A percentile compares a stretch with the other conserved stretches of the same genome.
Conservation (phyloP, 92 coral and sea anemone genomes). For the Paragorgia papillata region DNA sequence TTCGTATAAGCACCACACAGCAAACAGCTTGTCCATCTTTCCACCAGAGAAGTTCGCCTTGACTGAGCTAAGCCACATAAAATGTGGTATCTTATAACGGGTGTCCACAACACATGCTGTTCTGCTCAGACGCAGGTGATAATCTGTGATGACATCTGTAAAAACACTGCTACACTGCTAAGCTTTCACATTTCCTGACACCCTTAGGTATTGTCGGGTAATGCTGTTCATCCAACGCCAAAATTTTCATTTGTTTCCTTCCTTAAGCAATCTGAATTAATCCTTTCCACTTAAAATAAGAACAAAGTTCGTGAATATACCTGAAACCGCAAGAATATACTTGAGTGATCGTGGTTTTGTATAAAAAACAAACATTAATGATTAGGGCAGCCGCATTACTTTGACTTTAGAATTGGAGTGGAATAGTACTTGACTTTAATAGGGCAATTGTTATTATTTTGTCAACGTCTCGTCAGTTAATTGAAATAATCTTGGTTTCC, state of each 20-base stretch:
- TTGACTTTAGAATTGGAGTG: background rate
- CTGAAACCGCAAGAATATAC: conserved; percentile 33
- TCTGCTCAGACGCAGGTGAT: conserved; percentile 22
- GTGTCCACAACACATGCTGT: conserved; percentile 43
- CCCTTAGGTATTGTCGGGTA: conserved; percentile 34
- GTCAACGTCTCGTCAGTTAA: conserved; percentile 25
- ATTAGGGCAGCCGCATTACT: no score
- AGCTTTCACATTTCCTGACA: conserved; percentile 21
- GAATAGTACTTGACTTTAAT: conserved; percentile 12
- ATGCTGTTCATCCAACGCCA: conserved; percentile 24
- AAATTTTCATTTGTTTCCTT: conserved; percentile 19
- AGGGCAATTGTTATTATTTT: conserved; percentile 19
- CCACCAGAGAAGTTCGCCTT: conserved; percentile 13
- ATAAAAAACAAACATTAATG: conserved; percentile 20
- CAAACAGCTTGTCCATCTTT: conserved; percentile 46
- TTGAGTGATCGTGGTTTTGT: conserved; percentile 29
- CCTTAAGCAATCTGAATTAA: conserved; percentile 13
- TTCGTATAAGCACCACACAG: conserved; percentile 46
- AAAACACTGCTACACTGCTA: conserved; percentile 24
- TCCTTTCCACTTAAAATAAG: background rate
- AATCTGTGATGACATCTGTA: conserved; percentile 24
- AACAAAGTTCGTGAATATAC: background rate
- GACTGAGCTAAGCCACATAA: background rate
- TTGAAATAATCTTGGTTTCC: conserved; percentile 25
- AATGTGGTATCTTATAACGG: conserved; percentile 44